Percentiles rank a stretch among this genome's conserved stretches.
phyloP scores from a whole-genome alignment of 1,140 invertebrate genomes.

The Neodiprion pinetum region DNA sequence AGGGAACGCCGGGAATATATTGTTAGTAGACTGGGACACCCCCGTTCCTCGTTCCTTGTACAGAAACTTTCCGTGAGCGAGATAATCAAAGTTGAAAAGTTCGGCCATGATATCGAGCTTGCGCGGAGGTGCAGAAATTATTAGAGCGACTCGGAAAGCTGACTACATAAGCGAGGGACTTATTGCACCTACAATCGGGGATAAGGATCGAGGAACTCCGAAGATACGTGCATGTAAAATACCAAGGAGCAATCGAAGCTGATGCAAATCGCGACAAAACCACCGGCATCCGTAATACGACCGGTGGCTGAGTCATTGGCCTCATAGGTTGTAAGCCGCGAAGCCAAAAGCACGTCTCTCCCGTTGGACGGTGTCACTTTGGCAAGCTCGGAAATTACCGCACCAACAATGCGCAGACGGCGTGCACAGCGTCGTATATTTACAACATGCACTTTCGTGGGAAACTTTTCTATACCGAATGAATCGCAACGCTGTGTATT shows the following conservation, averaged over 20 bases:
- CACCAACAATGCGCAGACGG: too few relatives aligned
- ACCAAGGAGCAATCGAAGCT: background rate
- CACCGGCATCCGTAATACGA: too few relatives aligned
- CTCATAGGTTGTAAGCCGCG: too few relatives aligned
- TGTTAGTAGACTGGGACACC: background rate
- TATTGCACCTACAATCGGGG: background rate
- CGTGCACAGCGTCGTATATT: too few relatives aligned
- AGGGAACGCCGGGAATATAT: background rate
- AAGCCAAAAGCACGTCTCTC: too few relatives aligned
- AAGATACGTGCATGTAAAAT: too few relatives aligned
- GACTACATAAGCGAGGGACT: background rate
- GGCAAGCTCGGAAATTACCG: too few relatives aligned
- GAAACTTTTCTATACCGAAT: background rate
- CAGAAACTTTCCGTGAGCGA: background rate
- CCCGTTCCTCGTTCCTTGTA: background rate
- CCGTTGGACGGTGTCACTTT: too few relatives aligned
- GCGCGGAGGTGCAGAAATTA: background rate
- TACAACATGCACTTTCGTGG: background rate
- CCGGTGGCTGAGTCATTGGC: too few relatives aligned
- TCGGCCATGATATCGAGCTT: background rate
- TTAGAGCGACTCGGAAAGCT: background rate
- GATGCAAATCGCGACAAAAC: background rate
- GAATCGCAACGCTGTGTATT: background rate
- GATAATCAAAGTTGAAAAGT: slow-evolving; percentile 5
- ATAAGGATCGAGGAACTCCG: too few relatives aligned